A percentile compares a stretch with the other conserved stretches of the same genome.
phyloP scores from a whole-genome alignment of 2,797 vertebrate species.

The Brachyalestes nurse region DNA sequence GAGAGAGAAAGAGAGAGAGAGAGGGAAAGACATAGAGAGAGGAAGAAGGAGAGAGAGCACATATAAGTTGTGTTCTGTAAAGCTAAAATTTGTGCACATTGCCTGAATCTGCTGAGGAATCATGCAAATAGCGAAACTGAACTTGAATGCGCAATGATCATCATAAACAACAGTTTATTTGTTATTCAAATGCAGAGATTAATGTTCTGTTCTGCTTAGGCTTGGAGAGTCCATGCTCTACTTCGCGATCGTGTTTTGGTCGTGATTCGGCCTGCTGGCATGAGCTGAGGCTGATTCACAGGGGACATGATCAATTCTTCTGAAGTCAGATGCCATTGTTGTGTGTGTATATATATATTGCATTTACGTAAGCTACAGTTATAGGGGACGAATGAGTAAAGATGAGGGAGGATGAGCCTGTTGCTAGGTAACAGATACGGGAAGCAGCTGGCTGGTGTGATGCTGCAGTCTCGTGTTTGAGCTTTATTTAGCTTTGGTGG shows the following conservation, averaged over 20 bases:
- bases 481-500: conserved; percentile 49
- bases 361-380: conserved; percentile 45
- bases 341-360: conserved; percentile 26
- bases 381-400: conserved; percentile 18
- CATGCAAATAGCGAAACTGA: background rate
- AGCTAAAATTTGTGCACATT: background rate
- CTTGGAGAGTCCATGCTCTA: background rate
- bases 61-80: background rate
- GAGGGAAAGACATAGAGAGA: too few species aligned
- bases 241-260: background rate
- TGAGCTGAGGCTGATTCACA: background rate
- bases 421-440: conserved; percentile 82
- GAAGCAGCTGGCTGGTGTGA: conserved; percentile 59
- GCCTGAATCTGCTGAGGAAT: background rate
- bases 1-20: background rate
- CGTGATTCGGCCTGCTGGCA: too few species aligned
- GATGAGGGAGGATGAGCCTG: conserved; percentile 75
- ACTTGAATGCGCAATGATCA: too few species aligned
- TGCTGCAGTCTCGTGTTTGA: conserved; percentile 37
- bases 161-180: background rate
- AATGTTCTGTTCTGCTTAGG: background rate
- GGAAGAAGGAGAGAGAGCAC: background rate
- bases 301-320: background rate
- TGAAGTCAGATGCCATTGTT: background rate
- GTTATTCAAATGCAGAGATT: background rate